Evolutionary conservation across 2,888 invertebrate species (phyloP).

Genomic region (Chloroclysta siterata): DNA sequence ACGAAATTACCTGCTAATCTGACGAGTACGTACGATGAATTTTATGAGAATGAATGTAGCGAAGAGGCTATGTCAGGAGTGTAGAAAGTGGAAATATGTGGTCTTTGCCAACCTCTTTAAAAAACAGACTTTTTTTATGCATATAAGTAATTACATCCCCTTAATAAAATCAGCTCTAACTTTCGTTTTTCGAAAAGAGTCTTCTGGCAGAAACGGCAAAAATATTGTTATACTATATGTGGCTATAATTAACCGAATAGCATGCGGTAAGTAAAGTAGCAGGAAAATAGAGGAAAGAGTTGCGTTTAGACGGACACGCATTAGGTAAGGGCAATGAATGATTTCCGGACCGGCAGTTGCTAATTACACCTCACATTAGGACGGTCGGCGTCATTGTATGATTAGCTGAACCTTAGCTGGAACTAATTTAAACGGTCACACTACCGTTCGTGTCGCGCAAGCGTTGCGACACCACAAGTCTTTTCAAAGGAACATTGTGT

Average conservation of each 20-base stretch:
- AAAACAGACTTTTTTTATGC: too few species aligned
- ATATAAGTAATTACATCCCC: too few species aligned
- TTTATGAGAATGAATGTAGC: too few species aligned
- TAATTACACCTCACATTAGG: slow-evolving; percentile 71
- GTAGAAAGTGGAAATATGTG: too few species aligned
- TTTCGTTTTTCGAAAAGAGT: too few species aligned
- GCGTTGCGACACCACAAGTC: slow-evolving; percentile 41
- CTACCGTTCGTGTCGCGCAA: slow-evolving; percentile 36
- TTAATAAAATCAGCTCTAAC: too few species aligned
- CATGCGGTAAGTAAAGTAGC: neutral
- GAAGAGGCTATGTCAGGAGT: too few species aligned
- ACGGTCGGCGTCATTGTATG: slow-evolving; percentile 55
- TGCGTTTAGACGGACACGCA: slow-evolving; percentile 47
- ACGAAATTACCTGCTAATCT: neutral
- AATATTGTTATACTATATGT: too few species aligned
- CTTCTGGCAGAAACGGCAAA: too few species aligned
- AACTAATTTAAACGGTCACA: slow-evolving; percentile 56
- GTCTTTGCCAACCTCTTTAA: too few species aligned
- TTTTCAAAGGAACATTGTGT: slow-evolving; percentile 24
- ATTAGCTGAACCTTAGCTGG: slow-evolving; percentile 52
- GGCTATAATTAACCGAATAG: neutral
- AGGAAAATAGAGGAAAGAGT: slow-evolving; percentile 39
- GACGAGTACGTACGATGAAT: too few species aligned
- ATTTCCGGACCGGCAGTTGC: slow-evolving; percentile 63
- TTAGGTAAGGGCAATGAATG: slow-evolving; percentile 69